Conservation (phyloP, 2,113 vertebrate species). For the Erythrolamprus reginae region DNA sequence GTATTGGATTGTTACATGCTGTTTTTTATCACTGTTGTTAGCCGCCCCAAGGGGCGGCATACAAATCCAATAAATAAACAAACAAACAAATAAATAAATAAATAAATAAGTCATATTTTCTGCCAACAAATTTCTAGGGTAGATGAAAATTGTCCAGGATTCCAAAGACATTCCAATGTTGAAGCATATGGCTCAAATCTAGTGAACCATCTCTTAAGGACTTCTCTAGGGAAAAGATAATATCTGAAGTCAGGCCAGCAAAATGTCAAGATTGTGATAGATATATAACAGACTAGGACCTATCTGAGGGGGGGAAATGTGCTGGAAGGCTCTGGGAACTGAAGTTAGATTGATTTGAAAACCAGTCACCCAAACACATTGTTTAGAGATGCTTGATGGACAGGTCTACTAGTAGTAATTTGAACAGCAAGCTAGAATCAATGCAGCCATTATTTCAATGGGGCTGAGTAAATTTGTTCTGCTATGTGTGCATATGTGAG, state of each 20-base stretch:
- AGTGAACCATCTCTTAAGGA: neutral
- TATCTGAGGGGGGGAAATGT: neutral
- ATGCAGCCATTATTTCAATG: neutral
- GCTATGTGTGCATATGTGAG: neutral
- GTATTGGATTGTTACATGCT: too few relatives aligned
- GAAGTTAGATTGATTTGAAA: neutral
- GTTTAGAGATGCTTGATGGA: neutral
- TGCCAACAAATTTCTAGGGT: neutral
- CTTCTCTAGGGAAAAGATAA: neutral
- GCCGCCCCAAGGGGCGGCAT: too few relatives aligned
- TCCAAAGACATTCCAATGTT: neutral
- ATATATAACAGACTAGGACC: neutral
- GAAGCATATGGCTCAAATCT: neutral
- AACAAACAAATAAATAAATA: too few relatives aligned
- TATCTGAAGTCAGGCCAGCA: neutral
- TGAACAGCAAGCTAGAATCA: neutral
- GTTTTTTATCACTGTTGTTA: too few relatives aligned
- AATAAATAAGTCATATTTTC: neutral
- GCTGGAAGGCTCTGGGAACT: neutral
- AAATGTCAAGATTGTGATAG: neutral
- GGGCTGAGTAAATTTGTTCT: neutral
- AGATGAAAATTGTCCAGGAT: neutral
- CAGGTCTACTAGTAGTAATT: neutral
- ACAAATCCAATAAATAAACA: too few relatives aligned
- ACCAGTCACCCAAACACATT: neutral